Evolutionary conservation across 2,888 invertebrate genomes (phyloP).

Genomic region (Melieria crassipennis): DNA sequence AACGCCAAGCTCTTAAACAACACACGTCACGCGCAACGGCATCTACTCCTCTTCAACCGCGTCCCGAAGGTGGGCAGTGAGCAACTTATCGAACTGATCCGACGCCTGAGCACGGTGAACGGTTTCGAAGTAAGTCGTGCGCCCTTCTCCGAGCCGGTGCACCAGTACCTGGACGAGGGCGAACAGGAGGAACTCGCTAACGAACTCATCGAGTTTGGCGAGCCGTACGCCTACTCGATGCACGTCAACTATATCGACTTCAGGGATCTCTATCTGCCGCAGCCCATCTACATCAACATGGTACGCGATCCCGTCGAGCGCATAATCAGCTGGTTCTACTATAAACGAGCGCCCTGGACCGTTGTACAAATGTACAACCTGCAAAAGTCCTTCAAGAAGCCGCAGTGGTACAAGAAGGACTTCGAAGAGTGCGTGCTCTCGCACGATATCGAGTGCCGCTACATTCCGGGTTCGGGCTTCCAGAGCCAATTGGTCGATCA

Average conservation of each 20-base stretch:
- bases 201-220: slow-evolving; percentile 77
- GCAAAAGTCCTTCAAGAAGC: slow-evolving; percentile 41
- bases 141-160: slow-evolving; percentile 58
- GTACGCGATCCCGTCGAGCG: slow-evolving; percentile 88
- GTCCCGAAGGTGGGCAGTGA: slow-evolving; percentile 90
- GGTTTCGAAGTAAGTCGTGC: slow-evolving; percentile 69
- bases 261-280: slow-evolving; percentile 76
- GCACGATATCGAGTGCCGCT: slow-evolving; percentile 82
- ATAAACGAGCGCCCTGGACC: slow-evolving; percentile 85
- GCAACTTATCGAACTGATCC: slow-evolving; percentile 83
- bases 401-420: slow-evolving; percentile 80
- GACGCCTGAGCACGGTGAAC: slow-evolving; percentile 68
- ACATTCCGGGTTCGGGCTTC: slow-evolving; percentile 77
- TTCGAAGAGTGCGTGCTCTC: slow-evolving; percentile 84
- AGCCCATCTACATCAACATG: slow-evolving; percentile 87
- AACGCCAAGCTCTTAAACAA: slow-evolving; percentile 49
- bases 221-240: slow-evolving; percentile 83
- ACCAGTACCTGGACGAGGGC: slow-evolving; percentile 36
- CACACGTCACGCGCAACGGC: slow-evolving; percentile 47
- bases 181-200: slow-evolving; percentile 72
- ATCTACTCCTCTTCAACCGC: slow-evolving; percentile 66
- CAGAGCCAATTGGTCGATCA: slow-evolving; percentile 84
- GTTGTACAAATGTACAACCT: slow-evolving; percentile 46
- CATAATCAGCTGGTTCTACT: slow-evolving; percentile 90
- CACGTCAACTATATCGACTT: slow-evolving; percentile 90